Percentiles rank a stretch among this genome's conserved stretches.
These are phyloP conservation scores for Phoebastria nigripes DNA, from an alignment of 2,797 vertebrate species.

Conservation along the genomic window DNA sequence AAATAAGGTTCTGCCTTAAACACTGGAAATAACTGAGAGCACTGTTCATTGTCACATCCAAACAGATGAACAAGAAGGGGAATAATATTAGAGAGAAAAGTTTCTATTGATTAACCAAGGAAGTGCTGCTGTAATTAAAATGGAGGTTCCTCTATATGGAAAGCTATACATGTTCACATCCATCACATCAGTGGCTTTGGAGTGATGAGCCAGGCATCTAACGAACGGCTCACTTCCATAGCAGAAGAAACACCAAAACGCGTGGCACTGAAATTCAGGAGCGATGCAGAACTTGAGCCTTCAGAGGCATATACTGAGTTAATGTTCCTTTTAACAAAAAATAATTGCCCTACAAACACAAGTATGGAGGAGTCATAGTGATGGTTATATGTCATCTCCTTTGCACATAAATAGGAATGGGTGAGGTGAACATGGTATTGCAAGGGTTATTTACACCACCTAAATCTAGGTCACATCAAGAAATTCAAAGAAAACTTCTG, in stretches of 20 bases:
- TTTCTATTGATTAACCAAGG: background rate
- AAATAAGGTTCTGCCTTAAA: background rate
- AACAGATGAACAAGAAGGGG: background rate
- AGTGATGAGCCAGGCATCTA: background rate
- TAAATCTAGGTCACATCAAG: slow-evolving; percentile 22
- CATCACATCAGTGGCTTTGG: background rate
- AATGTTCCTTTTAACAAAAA: background rate
- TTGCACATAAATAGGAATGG: background rate
- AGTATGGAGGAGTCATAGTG: background rate
- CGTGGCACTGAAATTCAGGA: background rate
- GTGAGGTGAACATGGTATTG: background rate
- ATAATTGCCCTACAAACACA: background rate
- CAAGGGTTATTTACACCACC: background rate
- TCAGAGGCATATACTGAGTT: background rate
- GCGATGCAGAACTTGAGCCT: background rate
- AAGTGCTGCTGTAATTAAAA: background rate
- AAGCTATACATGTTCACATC: background rate
- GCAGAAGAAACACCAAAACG: background rate
- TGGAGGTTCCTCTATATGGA: background rate
- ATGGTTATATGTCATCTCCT: background rate
- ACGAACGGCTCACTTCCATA: background rate
- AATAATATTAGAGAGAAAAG: background rate
- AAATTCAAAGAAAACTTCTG: slow-evolving; percentile 38
- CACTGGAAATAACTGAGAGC: background rate
- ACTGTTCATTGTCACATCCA: background rate